Base-by-base conservation (phyloP, 2,797 vertebrate species). In the Myotis daubentonii region DNA sequence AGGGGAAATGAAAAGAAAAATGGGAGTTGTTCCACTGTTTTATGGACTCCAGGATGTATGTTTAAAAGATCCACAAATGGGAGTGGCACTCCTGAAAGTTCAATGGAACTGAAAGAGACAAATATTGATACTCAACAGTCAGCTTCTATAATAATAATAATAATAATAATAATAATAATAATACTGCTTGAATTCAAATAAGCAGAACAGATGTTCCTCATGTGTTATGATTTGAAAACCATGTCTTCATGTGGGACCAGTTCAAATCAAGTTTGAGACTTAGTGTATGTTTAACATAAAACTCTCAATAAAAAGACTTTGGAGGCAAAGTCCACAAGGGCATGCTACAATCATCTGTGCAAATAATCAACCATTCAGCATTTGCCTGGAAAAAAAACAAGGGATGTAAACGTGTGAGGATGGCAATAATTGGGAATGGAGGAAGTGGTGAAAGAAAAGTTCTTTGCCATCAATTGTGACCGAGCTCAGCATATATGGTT, bases 231-330 rank as follows among this genome's bases (percentile, higher is more conserved):
- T 81, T 93, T 38, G 10, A 78, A 97, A 95, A 94, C 33, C 90
- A 94, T 92, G 94, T 91, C 94, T 97, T 97, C 94, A 96, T 83
- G 75, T 96, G 57, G 86, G 95, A 97, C 76, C 93, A 94, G 92
- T 96, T 94, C 96, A 97, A 96, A n/a, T 74, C 74, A 93, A 97
- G 89, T 96, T 91, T 85, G 62, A 79, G 92, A 68, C 68, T 78
- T 76, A 60, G 95, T 93, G 93, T 94, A 88, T 96, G 94, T 95
- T 97, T 96, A 96, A 95, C 96, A 97, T 92, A 93, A 97, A 97
- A 95, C 51, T 93, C 87, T 91, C 95, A 97, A 95, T 97, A 95
- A 96, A 97, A 96, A 92, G 89, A 83, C 70, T 76, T 91, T 89
- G 75, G 83, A 95, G 95, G 84, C 89, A 79, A 96, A 97, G 95